These are phyloP conservation scores for Bombyx mandarina DNA, from an alignment of 1,140 invertebrate species.

Conservation along the genomic window DNA sequence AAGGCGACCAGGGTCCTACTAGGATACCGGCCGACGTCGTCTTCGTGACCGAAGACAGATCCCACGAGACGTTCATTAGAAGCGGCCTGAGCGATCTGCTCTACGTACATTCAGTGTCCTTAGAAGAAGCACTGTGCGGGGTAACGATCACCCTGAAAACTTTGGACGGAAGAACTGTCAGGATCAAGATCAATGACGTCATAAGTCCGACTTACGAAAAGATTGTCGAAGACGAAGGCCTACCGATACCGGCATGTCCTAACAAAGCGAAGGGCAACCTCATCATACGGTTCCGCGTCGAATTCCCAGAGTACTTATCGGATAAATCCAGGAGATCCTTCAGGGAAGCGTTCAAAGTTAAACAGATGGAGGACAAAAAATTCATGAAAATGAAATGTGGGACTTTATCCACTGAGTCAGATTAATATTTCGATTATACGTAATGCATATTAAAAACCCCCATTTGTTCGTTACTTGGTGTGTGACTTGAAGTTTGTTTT, in stretches of 20 bases:
- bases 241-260: conserved; percentile 71
- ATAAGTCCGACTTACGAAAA: conserved; percentile 77
- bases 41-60: conserved; percentile 86
- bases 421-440: too few relatives aligned
- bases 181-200: conserved; percentile 79
- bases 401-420: conserved; percentile 24
- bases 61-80: conserved; percentile 82
- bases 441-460: too few relatives aligned
- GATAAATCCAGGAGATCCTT: conserved; percentile 47
- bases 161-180: conserved; percentile 77
- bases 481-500: too few relatives aligned
- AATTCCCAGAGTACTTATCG: conserved; percentile 48
- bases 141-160: conserved; percentile 75
- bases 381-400: conserved; percentile 48
- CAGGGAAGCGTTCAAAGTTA: conserved; percentile 40
- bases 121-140: conserved; percentile 79
- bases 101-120: conserved; percentile 71
- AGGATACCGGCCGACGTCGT: conserved; percentile 88
- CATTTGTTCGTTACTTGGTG: too few relatives aligned
- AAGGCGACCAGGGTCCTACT: conserved; percentile 85
- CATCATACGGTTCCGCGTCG: conserved; percentile 42
- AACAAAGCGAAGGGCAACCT: conserved; percentile 51
- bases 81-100: conserved; percentile 79
- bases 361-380: conserved; percentile 41
- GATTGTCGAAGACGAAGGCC: conserved; percentile 74